A percentile compares a stretch with the other conserved stretches of the same genome.
These are phyloP conservation scores for Ligdia adustata DNA, from an alignment of 2,888 invertebrate genomes.

Conservation along the genomic window DNA sequence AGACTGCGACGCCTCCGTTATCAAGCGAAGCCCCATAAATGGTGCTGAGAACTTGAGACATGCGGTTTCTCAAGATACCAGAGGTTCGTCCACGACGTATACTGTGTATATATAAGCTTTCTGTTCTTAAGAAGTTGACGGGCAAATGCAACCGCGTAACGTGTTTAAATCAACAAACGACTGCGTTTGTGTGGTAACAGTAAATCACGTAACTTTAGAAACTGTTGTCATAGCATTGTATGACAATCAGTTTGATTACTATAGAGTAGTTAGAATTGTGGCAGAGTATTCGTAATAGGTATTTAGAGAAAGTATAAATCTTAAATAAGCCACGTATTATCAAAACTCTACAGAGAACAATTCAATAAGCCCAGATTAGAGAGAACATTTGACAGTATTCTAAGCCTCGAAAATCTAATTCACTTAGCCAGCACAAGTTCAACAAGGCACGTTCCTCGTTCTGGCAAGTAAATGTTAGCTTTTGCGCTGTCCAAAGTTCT, in stretches of 20 bases:
- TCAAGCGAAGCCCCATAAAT: conserved; percentile 41
- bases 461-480: conserved; percentile 25
- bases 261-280: neutral
- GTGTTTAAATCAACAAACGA: conserved; percentile 1
- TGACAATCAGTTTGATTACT: conserved; percentile 3
- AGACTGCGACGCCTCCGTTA: conserved; percentile 43
- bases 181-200: neutral
- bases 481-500: conserved; percentile 15
- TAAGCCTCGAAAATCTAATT: conserved; percentile 13
- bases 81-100: conserved; percentile 42
- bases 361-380: no score
- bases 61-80: conserved; percentile 55
- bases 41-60: conserved; percentile 34
- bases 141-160: conserved; percentile 9
- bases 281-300: no score
- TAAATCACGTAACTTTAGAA: conserved; percentile 7
- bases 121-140: conserved; percentile 26
- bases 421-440: conserved; percentile 12
- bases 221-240: conserved; percentile 1
- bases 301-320: no score
- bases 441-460: conserved; percentile 8
- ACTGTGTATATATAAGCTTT: conserved; percentile 52
- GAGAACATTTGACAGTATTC: conserved; percentile 6
- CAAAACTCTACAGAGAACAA: neutral
- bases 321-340: neutral